Evolutionary conservation across 1,140 invertebrate species (phyloP), one percentile per base, ranked within the genome.

Genomic region (Ruditapes philippinarum): DNA sequence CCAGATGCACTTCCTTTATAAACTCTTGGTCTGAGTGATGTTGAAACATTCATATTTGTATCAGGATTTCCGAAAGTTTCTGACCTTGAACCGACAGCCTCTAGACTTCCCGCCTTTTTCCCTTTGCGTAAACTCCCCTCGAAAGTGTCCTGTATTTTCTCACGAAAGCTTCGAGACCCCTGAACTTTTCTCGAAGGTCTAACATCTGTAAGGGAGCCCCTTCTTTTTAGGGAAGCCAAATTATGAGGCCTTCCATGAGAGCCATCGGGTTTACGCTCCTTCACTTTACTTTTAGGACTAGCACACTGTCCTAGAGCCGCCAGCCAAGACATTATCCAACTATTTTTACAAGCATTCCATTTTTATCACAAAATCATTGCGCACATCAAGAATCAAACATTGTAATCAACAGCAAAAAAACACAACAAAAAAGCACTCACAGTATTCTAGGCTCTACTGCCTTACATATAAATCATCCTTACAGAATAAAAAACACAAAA

Each of bases 31-130:
- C 76, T 62, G 1, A 88, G 42, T 19, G 85, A 88, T 1, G 85
- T 88, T 19, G 85, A 76, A 80, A 88, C 85, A 65, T 88, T 88
- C 85, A 88, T 88, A 65, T 88, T 89, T 0, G 87, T 83, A 62
- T 89, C 87, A 40, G 87, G 87, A 70, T 89, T 89, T 42, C 68
- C 78, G 38, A 70, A 89, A 73, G 60, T 70, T 54, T 74, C 79
- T 38, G 42, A 70, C 33, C 87, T 81, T 25, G 40, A 38, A 57
- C 65, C 38, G 22, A 89, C 68, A 57, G 68, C 80, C 57, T 89
- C 87, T 11, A 89, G 51, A 60, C 87, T 89, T 45, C 87, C 87
- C n/a, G 87, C 31, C 65, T 89, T 89, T 54, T 89, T 89, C 28
- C 38, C 78, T 76, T 49, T 51, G 12, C 78, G 87, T 25, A 89